Conservation (phyloP, 2,888 invertebrate species). For the Lydus trimaculatus region DNA sequence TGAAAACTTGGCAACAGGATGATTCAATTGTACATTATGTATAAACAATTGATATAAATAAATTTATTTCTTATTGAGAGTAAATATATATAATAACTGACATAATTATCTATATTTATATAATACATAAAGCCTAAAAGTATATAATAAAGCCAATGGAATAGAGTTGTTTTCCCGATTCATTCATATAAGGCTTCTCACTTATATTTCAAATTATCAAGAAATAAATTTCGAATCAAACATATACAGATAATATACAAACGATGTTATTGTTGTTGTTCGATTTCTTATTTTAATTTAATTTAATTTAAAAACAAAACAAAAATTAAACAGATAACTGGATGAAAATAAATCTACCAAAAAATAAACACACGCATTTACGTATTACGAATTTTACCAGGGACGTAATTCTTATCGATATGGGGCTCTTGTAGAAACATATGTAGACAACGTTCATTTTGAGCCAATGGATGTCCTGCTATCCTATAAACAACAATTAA, state of each 20-base stretch:
- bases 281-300: too few relatives aligned
- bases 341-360: not conserved
- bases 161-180: not conserved
- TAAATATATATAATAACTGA: slow-evolving; percentile 46
- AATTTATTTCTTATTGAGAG: slow-evolving; percentile 50
- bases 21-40: slow-evolving; percentile 60
- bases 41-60: slow-evolving; percentile 44
- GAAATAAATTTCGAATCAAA: not conserved
- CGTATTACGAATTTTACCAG: slow-evolving; percentile 98
- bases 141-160: not conserved
- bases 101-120: slow-evolving; percentile 26
- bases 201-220: too few relatives aligned
- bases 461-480: slow-evolving; percentile 97
- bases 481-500: slow-evolving; percentile 69
- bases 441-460: slow-evolving; percentile 98
- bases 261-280: too few relatives aligned
- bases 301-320: too few relatives aligned
- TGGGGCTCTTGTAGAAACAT: slow-evolving; percentile 98
- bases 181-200: not conserved
- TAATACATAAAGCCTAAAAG: slow-evolving; percentile 20
- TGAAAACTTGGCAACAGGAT: slow-evolving; percentile 65
- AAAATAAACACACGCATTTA: slow-evolving; percentile 62
- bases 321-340: not conserved
- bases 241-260: not conserved
- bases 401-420: slow-evolving; percentile 99